Evolutionary conservation across 2,797 vertebrate species (phyloP), one percentile per base, ranked within the genome.

Genomic region (Myotis pilosus): DNA sequence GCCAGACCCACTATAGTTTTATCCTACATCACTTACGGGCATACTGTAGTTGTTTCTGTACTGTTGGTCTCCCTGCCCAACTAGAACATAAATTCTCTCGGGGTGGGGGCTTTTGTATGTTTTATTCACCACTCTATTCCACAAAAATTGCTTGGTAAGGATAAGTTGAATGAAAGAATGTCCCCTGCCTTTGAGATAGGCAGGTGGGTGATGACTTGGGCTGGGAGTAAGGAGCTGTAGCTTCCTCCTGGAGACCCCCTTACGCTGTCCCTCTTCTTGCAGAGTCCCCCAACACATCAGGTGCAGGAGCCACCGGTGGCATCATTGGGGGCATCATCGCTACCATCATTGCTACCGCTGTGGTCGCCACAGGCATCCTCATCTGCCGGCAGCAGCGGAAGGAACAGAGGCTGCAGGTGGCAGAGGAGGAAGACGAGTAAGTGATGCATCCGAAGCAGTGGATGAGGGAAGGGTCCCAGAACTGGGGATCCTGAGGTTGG

Each of bases 321-420:
- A 98, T 98, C 83, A 98, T 98, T 0, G 98, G 98, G 0, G 98
- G 97, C 90, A 97, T 98, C 93, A 98, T 98, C 0, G 98, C 98
- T 0, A 92, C 95, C 60, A 97, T 98, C 41, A 98, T 98, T 2
- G 97, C 97, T 0, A 84, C 96, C 0, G 98, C 98, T 0, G 98
- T 98, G 76, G 91, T 95, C 0, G 92, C 66, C 84, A 98, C 98
- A 0, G 97, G 95, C 38, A 69, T 97, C 86, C 96, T 98, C 91
- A 98, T 98, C 94, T 98, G 97, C 62, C 94, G 97, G 49, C 98
- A 98, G 72, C 98, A 98, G 72, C 83, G 33, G 87, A 98, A 97
- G 81, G 98, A 98, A 66, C 97, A 97, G 89, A 96, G 94, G 30
- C 96, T 97, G 20, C 97, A 92, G 13, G 96, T 93, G 20, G 16